Conservation (phyloP, 2,888 invertebrate species). For the Marasmarcha lunaedactyla region DNA sequence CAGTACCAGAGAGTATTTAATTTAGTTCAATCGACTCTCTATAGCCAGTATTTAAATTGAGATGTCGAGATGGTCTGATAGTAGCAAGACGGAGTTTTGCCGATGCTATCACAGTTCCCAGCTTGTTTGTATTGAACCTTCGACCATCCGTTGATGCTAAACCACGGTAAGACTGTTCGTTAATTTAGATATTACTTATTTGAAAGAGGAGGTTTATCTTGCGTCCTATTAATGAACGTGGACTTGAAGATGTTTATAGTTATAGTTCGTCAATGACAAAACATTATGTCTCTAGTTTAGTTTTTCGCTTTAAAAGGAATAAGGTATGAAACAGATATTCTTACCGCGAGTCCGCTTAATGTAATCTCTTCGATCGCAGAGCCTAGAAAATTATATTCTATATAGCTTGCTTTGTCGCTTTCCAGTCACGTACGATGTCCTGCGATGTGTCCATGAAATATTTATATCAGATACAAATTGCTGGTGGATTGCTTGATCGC, state of each 20-base stretch:
- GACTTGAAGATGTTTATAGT: conserved; percentile 3
- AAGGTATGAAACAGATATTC: too few species aligned
- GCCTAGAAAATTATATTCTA: conserved; percentile 27
- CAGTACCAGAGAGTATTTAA: conserved; percentile 24
- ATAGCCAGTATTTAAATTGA: conserved; percentile 47
- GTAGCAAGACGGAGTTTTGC: conserved; percentile 28
- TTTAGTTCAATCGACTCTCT: conserved; percentile 23
- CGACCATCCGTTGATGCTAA: neutral
- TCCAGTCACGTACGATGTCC: conserved; percentile 35
- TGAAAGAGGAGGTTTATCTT: too few species aligned
- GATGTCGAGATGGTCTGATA: conserved; percentile 55
- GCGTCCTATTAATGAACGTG: too few species aligned
- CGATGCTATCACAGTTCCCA: conserved; percentile 35
- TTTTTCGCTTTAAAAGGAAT: too few species aligned
- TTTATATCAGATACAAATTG: conserved; percentile 18
- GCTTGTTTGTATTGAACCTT: conserved; percentile 19
- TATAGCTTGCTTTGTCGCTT: conserved; percentile 23
- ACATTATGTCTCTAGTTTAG: too few species aligned
- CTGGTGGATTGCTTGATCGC: conserved; percentile 3
- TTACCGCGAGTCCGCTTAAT: too few species aligned
- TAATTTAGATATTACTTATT: neutral
- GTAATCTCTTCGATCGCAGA: conserved; percentile 3
- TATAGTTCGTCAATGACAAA: too few species aligned
- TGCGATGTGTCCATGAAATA: conserved; percentile 15
- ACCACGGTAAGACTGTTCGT: neutral